A percentile compares a stretch with the other conserved stretches of the same genome.
Evolutionary conservation across 2,888 invertebrate genomes (phyloP).

Genomic region (Pterostichus niger): DNA sequence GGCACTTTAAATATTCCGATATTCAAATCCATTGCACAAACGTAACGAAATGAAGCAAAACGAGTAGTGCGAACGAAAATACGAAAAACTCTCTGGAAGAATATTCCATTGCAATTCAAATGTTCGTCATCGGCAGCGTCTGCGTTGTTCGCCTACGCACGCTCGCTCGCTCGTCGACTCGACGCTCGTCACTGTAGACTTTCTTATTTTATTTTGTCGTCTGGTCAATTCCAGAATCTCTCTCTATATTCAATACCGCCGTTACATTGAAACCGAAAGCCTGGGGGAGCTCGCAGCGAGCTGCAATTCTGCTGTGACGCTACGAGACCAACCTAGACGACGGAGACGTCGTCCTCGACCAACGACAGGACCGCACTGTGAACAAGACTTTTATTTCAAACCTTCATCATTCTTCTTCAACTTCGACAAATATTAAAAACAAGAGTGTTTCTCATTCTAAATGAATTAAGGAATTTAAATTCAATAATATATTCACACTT

Average conservation of each 20-base stretch:
- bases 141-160: constrained; percentile 4
- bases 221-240: constrained; percentile 68
- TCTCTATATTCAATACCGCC: constrained; percentile 68
- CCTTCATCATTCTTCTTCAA: too few species aligned
- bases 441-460: too few species aligned
- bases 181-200: background rate
- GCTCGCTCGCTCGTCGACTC: constrained; percentile 14
- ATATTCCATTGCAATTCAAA: constrained; percentile 55
- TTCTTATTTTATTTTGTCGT: constrained; percentile 63
- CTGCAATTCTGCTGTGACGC: constrained; percentile 33
- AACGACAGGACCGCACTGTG: constrained; percentile 8
- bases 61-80: constrained; percentile 33
- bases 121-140: constrained; percentile 29
- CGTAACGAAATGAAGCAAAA: constrained; percentile 50
- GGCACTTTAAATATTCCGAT: constrained; percentile 54
- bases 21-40: constrained; percentile 52
- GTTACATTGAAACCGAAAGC: constrained; percentile 61
- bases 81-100: constrained; percentile 24
- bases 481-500: too few species aligned
- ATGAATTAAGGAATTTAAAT: too few species aligned
- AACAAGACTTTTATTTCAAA: too few species aligned
- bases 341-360: background rate
- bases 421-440: too few species aligned
- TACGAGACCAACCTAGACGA: background rate
- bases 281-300: constrained; percentile 35